phyloP scores from a whole-genome alignment of 35 echinoderm and acorn worm genomes.

The Ophiothrix spiculata region DNA sequence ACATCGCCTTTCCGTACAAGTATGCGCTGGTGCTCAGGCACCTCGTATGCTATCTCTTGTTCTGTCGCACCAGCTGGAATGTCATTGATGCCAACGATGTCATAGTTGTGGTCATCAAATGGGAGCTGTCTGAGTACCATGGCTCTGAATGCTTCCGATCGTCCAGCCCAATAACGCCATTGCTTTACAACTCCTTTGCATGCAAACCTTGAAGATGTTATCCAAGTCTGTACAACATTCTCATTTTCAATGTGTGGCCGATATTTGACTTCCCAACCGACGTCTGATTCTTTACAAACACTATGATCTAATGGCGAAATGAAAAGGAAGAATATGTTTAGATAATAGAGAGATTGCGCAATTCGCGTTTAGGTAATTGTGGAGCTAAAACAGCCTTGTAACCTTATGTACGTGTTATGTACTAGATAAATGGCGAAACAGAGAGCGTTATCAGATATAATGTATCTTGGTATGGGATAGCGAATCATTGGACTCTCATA shows the following conservation, averaged over 20 bases:
- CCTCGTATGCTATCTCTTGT: background rate
- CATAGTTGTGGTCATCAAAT: background rate
- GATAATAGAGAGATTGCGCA: too few species aligned
- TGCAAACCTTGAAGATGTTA: background rate
- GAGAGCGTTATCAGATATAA: too few species aligned
- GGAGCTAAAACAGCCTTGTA: too few species aligned
- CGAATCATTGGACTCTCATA: too few species aligned
- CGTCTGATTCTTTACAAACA: background rate
- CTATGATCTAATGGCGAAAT: too few species aligned
- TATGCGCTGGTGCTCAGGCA: background rate
- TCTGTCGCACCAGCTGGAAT: background rate
- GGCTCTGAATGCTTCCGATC: background rate
- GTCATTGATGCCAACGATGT: background rate
- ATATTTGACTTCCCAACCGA: background rate
- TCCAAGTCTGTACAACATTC: background rate
- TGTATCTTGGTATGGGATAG: too few species aligned
- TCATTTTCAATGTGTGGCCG: background rate
- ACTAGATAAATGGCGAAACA: too few species aligned
- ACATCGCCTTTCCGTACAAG: background rate
- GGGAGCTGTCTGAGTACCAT: background rate
- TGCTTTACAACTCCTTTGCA: background rate
- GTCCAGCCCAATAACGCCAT: background rate
- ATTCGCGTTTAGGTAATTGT: too few species aligned
- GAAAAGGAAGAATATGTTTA: too few species aligned
- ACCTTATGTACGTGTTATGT: too few species aligned